Evolutionary conservation across 1,140 invertebrate genomes (phyloP).

Genomic region (Pectinophora gossypiella): DNA sequence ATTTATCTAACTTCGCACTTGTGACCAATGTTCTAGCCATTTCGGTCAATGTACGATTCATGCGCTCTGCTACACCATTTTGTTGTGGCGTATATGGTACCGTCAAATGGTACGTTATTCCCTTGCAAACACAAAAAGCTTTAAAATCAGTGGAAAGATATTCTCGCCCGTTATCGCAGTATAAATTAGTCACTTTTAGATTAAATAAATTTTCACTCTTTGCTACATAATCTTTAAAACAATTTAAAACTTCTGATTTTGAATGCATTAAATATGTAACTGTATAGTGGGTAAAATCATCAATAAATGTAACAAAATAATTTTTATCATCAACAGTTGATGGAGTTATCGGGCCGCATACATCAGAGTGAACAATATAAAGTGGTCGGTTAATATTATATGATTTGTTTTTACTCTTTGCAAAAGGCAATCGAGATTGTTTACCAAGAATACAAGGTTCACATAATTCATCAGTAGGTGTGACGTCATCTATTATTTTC

Average conservation of each 20-base stretch:
- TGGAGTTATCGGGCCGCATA: constrained; percentile 63
- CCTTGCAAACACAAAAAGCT: background rate
- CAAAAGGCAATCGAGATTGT: background rate
- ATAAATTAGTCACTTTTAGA: background rate
- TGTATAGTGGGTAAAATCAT: background rate
- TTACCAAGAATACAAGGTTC: constrained; percentile 1
- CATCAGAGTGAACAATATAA: constrained; percentile 56
- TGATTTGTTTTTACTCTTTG: constrained; percentile 30
- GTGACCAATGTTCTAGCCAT: constrained; percentile 15
- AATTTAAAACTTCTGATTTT: background rate
- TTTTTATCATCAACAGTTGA: constrained; percentile 15
- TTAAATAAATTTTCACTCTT: background rate
- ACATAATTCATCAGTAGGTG: background rate
- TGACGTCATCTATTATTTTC: background rate
- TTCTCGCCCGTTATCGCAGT: constrained; percentile 6
- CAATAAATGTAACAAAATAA: background rate
- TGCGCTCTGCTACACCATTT: constrained; percentile 27
- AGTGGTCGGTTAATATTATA: constrained; percentile 43
- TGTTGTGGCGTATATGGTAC: constrained; percentile 1
- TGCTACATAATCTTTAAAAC: background rate
- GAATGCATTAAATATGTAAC: background rate
- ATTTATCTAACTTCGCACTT: background rate
- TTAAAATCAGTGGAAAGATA: constrained; percentile 21
- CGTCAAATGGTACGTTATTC: background rate
- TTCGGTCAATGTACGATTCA: constrained; percentile 18